Conservation (phyloP, 1,140 invertebrate species). For the Drosophila novamexicana region DNA sequence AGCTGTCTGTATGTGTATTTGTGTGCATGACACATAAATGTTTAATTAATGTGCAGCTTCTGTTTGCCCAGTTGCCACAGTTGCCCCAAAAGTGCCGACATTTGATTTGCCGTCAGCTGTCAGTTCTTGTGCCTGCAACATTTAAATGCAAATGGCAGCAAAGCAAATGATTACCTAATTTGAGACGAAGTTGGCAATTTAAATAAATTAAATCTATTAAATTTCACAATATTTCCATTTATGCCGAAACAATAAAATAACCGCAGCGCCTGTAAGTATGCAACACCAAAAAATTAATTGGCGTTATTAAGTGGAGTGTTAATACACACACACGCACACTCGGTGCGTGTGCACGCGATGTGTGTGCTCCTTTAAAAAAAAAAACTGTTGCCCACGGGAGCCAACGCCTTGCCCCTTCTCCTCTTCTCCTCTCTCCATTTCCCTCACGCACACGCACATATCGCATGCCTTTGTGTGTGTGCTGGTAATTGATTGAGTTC, state of each 20-base stretch:
- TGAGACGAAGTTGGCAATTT: neutral
- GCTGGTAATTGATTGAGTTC: constrained; percentile 70
- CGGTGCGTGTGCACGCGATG: constrained; percentile 43
- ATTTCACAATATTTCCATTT: neutral
- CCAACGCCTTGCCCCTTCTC: constrained; percentile 36
- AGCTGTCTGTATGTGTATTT: constrained; percentile 14
- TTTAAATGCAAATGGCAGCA: constrained; percentile 52
- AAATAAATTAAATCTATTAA: constrained; percentile 2
- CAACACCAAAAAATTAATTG: constrained; percentile 57
- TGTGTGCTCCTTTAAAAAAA: constrained; percentile 2
- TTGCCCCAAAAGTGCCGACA: constrained; percentile 43
- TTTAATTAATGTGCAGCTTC: constrained; percentile 75
- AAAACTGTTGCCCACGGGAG: constrained; percentile 37
- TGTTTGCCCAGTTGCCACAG: constrained; percentile 33
- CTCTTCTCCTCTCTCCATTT: neutral
- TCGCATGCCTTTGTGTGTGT: constrained; percentile 20
- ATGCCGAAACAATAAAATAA: neutral
- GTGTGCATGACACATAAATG: constrained; percentile 63
- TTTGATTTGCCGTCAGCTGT: constrained; percentile 45
- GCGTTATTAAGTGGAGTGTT: constrained; percentile 53
- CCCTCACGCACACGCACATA: neutral
- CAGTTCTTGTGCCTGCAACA: constrained; percentile 21
- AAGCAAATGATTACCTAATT: constrained; percentile 56
- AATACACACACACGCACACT: constrained; percentile 10
- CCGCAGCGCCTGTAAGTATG: constrained; percentile 5